phyloP scores from a whole-genome alignment of 2,888 invertebrate genomes.

The Rhingia rostrata region DNA sequence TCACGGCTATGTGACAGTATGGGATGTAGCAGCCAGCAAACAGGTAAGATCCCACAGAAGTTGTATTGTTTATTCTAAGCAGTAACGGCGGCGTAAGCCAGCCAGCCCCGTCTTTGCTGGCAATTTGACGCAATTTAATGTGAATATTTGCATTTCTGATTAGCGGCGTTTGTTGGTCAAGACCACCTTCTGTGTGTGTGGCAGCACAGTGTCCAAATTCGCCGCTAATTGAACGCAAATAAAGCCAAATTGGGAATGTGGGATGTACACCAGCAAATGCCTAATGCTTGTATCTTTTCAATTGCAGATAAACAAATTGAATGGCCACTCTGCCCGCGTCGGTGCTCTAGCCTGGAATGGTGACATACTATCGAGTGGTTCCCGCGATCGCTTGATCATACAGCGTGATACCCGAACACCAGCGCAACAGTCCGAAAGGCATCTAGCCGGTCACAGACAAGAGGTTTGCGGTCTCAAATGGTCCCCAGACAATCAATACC shows the following conservation, averaged over 20 bases:
- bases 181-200: constrained; percentile 38
- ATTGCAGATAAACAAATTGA: constrained; percentile 90
- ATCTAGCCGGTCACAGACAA: constrained; percentile 95
- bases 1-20: constrained; percentile 97
- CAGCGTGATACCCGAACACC: constrained; percentile 96
- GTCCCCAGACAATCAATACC: constrained; percentile 98
- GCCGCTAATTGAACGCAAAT: constrained; percentile 18
- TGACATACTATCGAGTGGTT: constrained; percentile 97
- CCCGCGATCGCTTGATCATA: constrained; percentile 95
- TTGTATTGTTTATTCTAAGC: constrained; percentile 45
- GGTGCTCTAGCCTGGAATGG: constrained; percentile 99
- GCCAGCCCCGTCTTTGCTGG: neutral
- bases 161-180: constrained; percentile 45
- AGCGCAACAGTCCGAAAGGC: constrained; percentile 89
- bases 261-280: neutral
- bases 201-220: constrained; percentile 30
- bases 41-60: constrained; percentile 84
- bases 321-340: constrained; percentile 95
- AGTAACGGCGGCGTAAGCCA: neutral
- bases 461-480: constrained; percentile 99
- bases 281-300: constrained; percentile 25
- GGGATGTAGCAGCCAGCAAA: constrained; percentile 98
- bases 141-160: constrained; percentile 47
- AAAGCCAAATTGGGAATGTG: neutral
- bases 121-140: constrained; percentile 58